Evolutionary conservation across 1,140 invertebrate genomes (phyloP).

Genomic region (Neotoxoptera formosana): DNA sequence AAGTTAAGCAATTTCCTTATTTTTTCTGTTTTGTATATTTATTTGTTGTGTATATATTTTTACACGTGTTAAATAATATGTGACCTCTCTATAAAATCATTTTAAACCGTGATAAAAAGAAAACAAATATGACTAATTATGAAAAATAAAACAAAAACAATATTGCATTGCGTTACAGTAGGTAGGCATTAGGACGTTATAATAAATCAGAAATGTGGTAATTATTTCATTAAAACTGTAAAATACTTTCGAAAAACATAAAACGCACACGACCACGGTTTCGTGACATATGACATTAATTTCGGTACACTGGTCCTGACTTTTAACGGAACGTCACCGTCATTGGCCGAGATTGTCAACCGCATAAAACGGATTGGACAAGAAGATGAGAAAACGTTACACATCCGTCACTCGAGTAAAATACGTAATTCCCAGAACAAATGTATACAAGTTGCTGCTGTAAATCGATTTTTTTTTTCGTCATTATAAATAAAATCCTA

Average conservation of each 20-base stretch:
- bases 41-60: not conserved
- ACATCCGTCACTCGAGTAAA: not conserved
- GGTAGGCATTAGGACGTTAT: not conserved
- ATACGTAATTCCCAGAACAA: constrained; percentile 5
- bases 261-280: not conserved
- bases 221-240: not conserved
- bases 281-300: not conserved
- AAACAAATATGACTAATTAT: too few species aligned
- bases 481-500: constrained; percentile 8
- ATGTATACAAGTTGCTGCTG: not conserved
- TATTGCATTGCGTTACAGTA: not conserved
- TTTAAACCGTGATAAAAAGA: not conserved
- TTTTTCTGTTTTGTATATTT: not conserved
- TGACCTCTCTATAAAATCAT: not conserved
- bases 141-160: not conserved
- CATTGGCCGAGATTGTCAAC: not conserved
- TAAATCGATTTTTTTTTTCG: constrained; percentile 5
- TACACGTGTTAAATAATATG: not conserved
- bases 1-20: not conserved
- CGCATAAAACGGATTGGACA: not conserved
- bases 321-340: not conserved
- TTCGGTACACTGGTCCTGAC: not conserved
- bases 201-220: not conserved
- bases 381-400: not conserved
- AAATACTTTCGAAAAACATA: not conserved